A percentile compares a stretch with the other conserved stretches of the same genome.
Conservation (phyloP, 2,113 vertebrate species). For the Aviceda subcristata region DNA sequence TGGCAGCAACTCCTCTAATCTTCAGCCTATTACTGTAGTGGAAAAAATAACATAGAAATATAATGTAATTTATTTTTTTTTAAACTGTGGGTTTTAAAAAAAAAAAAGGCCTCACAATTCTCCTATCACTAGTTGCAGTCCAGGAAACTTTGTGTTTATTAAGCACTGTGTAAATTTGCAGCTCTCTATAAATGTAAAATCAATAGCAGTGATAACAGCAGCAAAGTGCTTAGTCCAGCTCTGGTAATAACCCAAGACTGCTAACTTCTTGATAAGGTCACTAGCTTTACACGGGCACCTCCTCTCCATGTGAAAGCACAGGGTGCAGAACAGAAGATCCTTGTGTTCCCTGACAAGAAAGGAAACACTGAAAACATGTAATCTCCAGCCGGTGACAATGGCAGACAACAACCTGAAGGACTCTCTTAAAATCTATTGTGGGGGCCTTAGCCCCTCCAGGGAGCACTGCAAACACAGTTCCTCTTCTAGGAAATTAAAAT, state of each 20-base stretch:
- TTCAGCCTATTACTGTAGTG: neutral
- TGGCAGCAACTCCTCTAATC: neutral
- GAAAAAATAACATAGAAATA: neutral
- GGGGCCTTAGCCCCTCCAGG: neutral
- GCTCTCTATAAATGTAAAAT: constrained; percentile 55
- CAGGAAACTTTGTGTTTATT: constrained; percentile 53
- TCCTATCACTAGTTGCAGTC: neutral
- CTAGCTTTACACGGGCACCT: neutral
- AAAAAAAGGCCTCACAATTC: neutral
- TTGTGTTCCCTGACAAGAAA: neutral
- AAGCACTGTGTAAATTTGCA: constrained; percentile 53
- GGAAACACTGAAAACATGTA: neutral
- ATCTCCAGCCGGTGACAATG: neutral
- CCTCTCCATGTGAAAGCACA: neutral
- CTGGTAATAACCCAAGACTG: constrained; percentile 5
- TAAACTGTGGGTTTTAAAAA: neutral
- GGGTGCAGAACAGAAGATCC: neutral
- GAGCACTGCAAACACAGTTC: neutral
- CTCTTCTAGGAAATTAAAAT: neutral
- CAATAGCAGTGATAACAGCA: constrained; percentile 50
- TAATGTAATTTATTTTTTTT: neutral
- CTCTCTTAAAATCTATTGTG: neutral
- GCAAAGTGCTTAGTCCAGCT: constrained; percentile 25
- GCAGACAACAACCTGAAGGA: neutral
- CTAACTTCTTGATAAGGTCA: constrained; percentile 30